phyloP scores from a whole-genome alignment of 1,140 invertebrate genomes.

The Eriosoma lanigerum region DNA sequence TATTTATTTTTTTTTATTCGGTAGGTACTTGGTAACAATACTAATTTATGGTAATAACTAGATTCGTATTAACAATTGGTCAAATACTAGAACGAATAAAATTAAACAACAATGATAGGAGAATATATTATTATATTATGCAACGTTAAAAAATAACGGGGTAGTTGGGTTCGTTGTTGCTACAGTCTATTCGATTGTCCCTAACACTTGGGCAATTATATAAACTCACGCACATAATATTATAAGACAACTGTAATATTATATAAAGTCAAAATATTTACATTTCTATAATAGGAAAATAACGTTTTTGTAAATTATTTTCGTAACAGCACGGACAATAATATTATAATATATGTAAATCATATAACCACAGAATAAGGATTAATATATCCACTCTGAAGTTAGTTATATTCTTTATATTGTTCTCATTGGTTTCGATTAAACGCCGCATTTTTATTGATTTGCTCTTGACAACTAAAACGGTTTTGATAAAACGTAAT shows the following conservation, averaged over 20 bases:
- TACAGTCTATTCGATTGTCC: background rate
- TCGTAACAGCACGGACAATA: too few relatives aligned
- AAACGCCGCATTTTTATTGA: background rate
- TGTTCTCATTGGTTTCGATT: slow-evolving; percentile 6
- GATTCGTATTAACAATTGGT: slow-evolving; percentile 35
- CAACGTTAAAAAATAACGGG: background rate
- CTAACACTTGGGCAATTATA: slow-evolving; percentile 1
- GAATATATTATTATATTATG: slow-evolving; percentile 16
- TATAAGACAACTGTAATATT: background rate
- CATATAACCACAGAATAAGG: too few relatives aligned
- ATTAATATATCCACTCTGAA: too few relatives aligned
- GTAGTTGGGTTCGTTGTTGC: background rate
- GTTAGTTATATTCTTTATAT: background rate
- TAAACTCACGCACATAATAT: background rate
- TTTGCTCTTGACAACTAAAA: background rate
- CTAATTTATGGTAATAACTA: slow-evolving; percentile 49
- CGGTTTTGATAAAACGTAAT: slow-evolving; percentile 10
- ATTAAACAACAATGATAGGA: slow-evolving; percentile 8
- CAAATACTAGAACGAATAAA: slow-evolving; percentile 33
- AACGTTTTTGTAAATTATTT: background rate
- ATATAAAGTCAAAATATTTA: background rate
- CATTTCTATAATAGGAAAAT: background rate
- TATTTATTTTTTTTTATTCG: slow-evolving; percentile 22
- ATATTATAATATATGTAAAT: too few relatives aligned
- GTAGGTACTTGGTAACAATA: background rate